These are phyloP conservation scores for Epistrophella euchroma DNA, from an alignment of 2,888 invertebrate species.

Conservation along the genomic window DNA sequence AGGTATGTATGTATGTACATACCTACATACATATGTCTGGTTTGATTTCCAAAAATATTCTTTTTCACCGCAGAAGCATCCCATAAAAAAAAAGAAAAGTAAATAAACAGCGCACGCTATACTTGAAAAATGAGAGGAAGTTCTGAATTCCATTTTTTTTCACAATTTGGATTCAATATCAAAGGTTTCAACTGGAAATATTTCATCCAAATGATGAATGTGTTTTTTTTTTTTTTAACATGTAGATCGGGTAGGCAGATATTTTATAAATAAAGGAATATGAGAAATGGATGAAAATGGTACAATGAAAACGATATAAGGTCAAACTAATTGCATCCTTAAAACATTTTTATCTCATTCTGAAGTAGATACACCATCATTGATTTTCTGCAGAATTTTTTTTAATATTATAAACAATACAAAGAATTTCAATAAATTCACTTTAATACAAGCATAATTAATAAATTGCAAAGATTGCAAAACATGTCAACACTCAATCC, in stretches of 20 bases:
- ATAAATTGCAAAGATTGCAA: no score
- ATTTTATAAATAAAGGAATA: neutral
- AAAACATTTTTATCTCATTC: neutral
- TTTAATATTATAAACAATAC: no score
- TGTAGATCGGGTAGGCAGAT: neutral
- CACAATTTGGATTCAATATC: constrained; percentile 35
- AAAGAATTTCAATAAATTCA: no score
- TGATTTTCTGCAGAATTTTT: no score
- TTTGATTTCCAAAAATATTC: constrained; percentile 45
- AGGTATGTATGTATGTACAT: no score
- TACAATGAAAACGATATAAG: neutral
- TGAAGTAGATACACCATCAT: no score
- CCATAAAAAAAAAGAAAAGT: constrained; percentile 17
- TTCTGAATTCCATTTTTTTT: neutral
- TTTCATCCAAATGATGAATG: constrained; percentile 34
- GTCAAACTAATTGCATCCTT: neutral
- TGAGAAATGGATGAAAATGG: neutral
- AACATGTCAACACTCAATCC: no score
- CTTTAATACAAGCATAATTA: no score
- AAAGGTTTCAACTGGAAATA: constrained; percentile 37
- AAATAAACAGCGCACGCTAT: constrained; percentile 33
- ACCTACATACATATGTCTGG: no score
- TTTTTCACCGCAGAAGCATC: constrained; percentile 30
- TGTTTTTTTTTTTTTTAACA: neutral
- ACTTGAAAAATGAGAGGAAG: neutral